Evolutionary conservation across 2,113 vertebrate genomes (phyloP).

Genomic region (Catagonus wagneri): DNA sequence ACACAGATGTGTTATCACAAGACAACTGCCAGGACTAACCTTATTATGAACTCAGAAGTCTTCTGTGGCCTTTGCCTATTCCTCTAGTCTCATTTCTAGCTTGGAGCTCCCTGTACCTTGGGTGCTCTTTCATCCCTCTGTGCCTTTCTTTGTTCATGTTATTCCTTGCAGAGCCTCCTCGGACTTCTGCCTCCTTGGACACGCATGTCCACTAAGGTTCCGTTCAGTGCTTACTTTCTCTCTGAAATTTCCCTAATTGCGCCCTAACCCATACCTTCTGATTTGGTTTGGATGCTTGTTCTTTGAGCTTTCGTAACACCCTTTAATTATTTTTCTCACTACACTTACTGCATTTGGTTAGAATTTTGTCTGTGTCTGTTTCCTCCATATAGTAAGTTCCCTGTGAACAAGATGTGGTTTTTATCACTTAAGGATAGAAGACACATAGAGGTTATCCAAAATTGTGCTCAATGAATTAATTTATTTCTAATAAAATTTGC

Average conservation of each 20-base stretch:
- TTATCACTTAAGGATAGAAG: neutral
- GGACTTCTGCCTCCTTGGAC: neutral
- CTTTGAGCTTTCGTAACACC: neutral
- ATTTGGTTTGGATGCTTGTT: neutral
- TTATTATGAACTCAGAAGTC: neutral
- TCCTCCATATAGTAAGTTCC: neutral
- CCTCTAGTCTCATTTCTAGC: neutral
- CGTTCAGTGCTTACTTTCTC: neutral
- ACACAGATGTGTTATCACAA: neutral
- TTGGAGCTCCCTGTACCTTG: neutral
- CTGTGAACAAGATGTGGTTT: neutral
- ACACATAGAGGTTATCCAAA: neutral
- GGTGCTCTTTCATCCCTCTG: too few species aligned
- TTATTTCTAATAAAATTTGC: neutral
- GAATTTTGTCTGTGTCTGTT: neutral
- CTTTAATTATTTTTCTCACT: neutral
- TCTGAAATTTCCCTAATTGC: neutral
- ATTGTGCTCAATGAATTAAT: neutral
- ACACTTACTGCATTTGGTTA: neutral
- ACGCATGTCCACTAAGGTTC: neutral
- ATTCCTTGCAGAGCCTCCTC: neutral
- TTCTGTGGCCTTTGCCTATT: neutral
- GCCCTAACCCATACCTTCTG: neutral
- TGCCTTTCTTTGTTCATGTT: neutral
- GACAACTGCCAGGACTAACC: neutral